Evolutionary conservation across 2,797 vertebrate genomes (phyloP).

Genomic region (Distichodus sexfasciatus): DNA sequence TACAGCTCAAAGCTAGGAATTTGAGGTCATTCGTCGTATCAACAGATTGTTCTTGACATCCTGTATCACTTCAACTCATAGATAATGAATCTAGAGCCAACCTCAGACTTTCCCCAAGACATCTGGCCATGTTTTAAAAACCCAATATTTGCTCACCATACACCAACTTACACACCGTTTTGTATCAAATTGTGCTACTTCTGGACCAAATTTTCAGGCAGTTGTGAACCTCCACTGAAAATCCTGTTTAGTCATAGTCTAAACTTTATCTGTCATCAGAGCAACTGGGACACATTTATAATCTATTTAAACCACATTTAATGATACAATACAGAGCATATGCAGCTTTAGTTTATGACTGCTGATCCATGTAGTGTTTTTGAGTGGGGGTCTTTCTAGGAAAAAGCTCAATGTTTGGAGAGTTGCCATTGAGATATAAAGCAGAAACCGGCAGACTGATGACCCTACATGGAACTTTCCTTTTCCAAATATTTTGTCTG

Average conservation of each 20-base stretch:
- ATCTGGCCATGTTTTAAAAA: slow-evolving; percentile 5
- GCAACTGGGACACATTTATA: not conserved
- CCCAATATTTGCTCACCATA: no score
- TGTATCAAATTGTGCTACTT: no score
- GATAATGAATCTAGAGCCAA: slow-evolving; percentile 26
- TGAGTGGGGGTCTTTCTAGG: slow-evolving; percentile 59
- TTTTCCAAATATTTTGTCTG: slow-evolving; percentile 63
- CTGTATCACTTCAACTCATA: slow-evolving; percentile 17
- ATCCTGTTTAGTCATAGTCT: slow-evolving; percentile 33
- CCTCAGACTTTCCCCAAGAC: not conserved
- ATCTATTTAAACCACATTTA: slow-evolving; percentile 33
- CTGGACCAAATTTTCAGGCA: not conserved
- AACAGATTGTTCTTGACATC: slow-evolving; percentile 20
- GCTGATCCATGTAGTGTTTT: slow-evolving; percentile 42
- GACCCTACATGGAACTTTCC: slow-evolving; percentile 74
- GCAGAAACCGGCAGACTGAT: slow-evolving; percentile 69
- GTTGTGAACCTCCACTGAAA: not conserved
- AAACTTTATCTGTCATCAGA: slow-evolving; percentile 23
- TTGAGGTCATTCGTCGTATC: slow-evolving; percentile 31
- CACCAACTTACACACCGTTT: no score
- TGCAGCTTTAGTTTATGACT: slow-evolving; percentile 23
- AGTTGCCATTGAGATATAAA: slow-evolving; percentile 72
- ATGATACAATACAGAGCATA: slow-evolving; percentile 30
- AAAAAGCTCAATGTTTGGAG: slow-evolving; percentile 68
- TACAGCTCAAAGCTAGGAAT: slow-evolving; percentile 1